Conservation (phyloP, 2,113 vertebrate genomes). For the Hydrolagus affinis region DNA sequence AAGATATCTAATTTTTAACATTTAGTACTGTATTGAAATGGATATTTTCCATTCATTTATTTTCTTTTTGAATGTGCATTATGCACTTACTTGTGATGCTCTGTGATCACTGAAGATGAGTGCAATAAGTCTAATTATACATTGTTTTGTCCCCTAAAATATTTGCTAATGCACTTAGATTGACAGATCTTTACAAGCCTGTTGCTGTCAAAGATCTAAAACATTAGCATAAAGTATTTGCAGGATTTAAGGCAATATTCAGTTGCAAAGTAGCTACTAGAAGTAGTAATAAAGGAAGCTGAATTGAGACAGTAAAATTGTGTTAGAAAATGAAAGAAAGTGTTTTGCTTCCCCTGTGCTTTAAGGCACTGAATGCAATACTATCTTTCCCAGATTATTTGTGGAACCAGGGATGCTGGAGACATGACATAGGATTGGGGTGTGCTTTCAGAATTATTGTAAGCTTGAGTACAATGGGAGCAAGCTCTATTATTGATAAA, state of each 20-base stretch:
- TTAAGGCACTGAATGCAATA: not conserved
- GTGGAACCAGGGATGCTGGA: not conserved
- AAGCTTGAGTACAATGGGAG: not conserved
- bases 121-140: not conserved
- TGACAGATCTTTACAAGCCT: not conserved
- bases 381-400: not conserved
- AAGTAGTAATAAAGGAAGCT: not conserved
- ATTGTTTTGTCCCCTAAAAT: not conserved
- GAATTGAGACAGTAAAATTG: not conserved
- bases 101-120: not conserved
- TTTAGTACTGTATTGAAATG: not conserved
- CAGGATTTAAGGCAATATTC: not conserved
- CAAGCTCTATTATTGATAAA: not conserved
- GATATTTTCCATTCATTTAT: not conserved
- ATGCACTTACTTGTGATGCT: too few species aligned
- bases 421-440: not conserved
- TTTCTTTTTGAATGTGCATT: not conserved
- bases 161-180: not conserved
- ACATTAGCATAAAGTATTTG: constrained; percentile 3
- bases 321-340: not conserved
- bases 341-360: not conserved
- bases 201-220: not conserved
- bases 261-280: not conserved
- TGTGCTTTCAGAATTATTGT: not conserved
- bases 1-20: not conserved